phyloP scores from a whole-genome alignment of 2,113 vertebrate genomes.

The Nanger granti region DNA sequence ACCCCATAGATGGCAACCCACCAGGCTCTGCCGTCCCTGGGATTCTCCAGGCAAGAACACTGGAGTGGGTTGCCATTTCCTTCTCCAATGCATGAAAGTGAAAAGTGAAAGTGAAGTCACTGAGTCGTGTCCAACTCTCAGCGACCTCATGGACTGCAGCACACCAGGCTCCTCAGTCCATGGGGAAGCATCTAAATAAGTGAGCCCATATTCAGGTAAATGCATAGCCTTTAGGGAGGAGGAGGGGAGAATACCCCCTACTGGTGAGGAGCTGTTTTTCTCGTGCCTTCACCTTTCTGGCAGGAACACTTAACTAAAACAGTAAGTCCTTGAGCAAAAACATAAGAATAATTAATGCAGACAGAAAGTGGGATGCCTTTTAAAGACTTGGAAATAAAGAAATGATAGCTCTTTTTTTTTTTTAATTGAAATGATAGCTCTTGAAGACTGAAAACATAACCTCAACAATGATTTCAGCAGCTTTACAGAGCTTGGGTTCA shows the following conservation, averaged over 20 bases:
- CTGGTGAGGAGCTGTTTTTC: not conserved
- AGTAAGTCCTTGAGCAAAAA: constrained; percentile 17
- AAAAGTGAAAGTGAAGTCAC: too few relatives aligned
- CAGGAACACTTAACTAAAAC: not conserved
- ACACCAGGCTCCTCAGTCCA: too few relatives aligned
- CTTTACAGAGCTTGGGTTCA: not conserved
- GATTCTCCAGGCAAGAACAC: too few relatives aligned
- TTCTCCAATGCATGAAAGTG: too few relatives aligned
- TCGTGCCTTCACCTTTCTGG: not conserved
- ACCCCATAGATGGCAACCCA: too few relatives aligned
- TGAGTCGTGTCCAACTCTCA: too few relatives aligned
- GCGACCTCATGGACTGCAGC: too few relatives aligned
- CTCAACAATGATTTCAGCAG: not conserved
- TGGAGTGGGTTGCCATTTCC: too few relatives aligned
- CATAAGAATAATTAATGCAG: not conserved
- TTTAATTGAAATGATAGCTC: not conserved
- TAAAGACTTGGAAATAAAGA: not conserved
- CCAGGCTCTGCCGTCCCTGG: too few relatives aligned
- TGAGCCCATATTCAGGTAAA: not conserved
- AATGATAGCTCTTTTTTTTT: not conserved
- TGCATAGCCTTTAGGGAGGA: not conserved
- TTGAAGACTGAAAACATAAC: not conserved
- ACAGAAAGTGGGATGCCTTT: not conserved
- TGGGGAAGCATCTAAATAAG: not conserved
- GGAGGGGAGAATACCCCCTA: not conserved